These are phyloP conservation scores for Diacarnus erythraeanus DNA, from an alignment of 37 sponge, comb jelly and placozoan species.

Conservation along the genomic window DNA sequence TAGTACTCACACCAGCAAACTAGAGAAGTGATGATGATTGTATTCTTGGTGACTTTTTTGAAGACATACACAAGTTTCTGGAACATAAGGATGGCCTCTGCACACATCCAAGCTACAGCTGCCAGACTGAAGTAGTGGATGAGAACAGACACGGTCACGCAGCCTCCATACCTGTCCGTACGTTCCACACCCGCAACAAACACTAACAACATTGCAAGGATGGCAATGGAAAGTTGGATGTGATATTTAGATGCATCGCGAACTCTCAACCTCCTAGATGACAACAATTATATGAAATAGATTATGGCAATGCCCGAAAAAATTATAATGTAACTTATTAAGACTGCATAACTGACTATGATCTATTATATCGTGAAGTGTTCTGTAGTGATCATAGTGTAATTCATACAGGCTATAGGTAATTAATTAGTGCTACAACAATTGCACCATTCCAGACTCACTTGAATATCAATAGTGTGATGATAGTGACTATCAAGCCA, in stretches of 20 bases:
- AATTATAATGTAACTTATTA: no score
- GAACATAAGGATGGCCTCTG: constrained; percentile 63
- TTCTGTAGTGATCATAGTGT: no score
- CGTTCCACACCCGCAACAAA: constrained; percentile 48
- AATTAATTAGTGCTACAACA: neutral
- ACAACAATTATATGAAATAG: neutral
- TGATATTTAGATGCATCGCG: constrained; percentile 45
- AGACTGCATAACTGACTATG: no score
- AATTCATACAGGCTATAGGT: neutral
- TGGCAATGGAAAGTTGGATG: constrained; percentile 43
- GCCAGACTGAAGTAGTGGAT: constrained; percentile 61
- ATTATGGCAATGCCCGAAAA: no score
- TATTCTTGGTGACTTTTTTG: constrained; percentile 17
- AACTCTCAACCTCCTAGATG: constrained; percentile 30
- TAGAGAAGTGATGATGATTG: constrained; percentile 21
- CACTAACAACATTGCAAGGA: constrained; percentile 36
- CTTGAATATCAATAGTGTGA: constrained; percentile 1
- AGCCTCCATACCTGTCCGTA: constrained; percentile 24
- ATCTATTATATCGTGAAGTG: no score
- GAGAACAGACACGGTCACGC: constrained; percentile 43
- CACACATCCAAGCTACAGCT: constrained; percentile 57
- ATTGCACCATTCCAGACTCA: neutral
- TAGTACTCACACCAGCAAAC: constrained; percentile 59
- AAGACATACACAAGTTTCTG: constrained; percentile 61
- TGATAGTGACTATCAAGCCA: neutral